Evolutionary conservation across 2,113 vertebrate genomes (phyloP).

Genomic region (Phrynosoma platyrhinos): DNA sequence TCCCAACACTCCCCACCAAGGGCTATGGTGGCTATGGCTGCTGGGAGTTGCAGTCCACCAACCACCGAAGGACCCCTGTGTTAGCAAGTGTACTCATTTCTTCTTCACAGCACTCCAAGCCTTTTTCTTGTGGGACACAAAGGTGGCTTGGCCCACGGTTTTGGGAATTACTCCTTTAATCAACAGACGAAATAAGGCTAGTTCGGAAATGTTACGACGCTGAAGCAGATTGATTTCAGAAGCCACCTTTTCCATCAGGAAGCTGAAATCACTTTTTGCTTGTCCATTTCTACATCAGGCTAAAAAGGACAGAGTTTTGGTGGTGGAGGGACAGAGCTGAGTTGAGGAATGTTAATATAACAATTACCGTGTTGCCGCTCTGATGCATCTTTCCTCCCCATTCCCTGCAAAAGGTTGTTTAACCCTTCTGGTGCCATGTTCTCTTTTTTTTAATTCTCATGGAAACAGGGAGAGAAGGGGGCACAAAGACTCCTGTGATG

Average conservation of each 20-base stretch:
- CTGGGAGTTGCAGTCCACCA: not conserved
- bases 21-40: no score
- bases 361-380: slow-evolving; percentile 47
- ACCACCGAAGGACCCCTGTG: no score
- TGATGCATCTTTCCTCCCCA: slow-evolving; percentile 47
- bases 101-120: not conserved
- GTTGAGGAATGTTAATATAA: slow-evolving; percentile 21
- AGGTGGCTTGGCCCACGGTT: not conserved
- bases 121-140: not conserved
- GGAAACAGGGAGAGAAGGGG: slow-evolving; percentile 62
- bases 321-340: not conserved
- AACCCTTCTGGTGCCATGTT: slow-evolving; percentile 71
- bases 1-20: no score
- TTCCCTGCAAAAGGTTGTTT: slow-evolving; percentile 48
- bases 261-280: not conserved
- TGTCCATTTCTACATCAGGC: rapidly evolving
- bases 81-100: not conserved
- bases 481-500: slow-evolving; percentile 77
- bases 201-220: not conserved
- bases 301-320: not conserved
- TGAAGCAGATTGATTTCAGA: slow-evolving; percentile 11
- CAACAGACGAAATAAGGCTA: not conserved
- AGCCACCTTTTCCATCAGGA: slow-evolving; percentile 6
- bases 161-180: not conserved
- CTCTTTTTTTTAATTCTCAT: slow-evolving; percentile 77